Evolutionary conservation across 2,113 vertebrate genomes (phyloP), one percentile per base, ranked within the genome.

Genomic region (Nesogale talazaci): DNA sequence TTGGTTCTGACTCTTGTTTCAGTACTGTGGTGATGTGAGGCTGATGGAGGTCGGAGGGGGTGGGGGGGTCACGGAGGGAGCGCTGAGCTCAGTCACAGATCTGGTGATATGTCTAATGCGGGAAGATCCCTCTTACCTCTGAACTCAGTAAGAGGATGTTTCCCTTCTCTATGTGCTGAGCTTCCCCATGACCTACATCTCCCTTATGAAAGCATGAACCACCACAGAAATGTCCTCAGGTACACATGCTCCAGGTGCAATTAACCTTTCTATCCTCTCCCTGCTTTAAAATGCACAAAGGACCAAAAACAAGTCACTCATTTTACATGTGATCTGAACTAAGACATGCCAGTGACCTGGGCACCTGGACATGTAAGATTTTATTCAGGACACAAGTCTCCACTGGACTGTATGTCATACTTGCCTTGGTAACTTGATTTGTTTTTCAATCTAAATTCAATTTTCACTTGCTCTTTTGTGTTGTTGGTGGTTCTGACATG

Each of bases 391-490:
- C 56, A 89, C 75, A 61, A 90, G 88, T 92, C 94, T 97, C 91
- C 94, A 90, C 57, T 61, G 75, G 27, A 91, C 9, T 83, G 15
- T n/a, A 93, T 84, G 97, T 96, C 94, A 91, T 63, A 93, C 87
- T 90, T 94, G 96, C 61, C 40, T 67, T 75, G 89, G 90, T 94
- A 83, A 56, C 56, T 91, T 97, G 80, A 95, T 92, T 86, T 94
- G 88, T 90, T 92, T 95, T 80, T 81, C 97, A 89, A 93, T 92
- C 69, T 93, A 89, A 95, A 78, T 92, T 76, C 94, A 92, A 96
- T 97, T 96, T 97, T 95, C 89, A 96, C 94, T 93, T 82, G 0
- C 6, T 31, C 78, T 94, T 40, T 80, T 94, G 92, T 61, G 81
- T 79, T 52, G 46, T 9, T 52, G 46, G 46, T 52, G 46, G 46